phyloP scores from a whole-genome alignment of 2,888 invertebrate species.

The Metacarcinus magister region DNA sequence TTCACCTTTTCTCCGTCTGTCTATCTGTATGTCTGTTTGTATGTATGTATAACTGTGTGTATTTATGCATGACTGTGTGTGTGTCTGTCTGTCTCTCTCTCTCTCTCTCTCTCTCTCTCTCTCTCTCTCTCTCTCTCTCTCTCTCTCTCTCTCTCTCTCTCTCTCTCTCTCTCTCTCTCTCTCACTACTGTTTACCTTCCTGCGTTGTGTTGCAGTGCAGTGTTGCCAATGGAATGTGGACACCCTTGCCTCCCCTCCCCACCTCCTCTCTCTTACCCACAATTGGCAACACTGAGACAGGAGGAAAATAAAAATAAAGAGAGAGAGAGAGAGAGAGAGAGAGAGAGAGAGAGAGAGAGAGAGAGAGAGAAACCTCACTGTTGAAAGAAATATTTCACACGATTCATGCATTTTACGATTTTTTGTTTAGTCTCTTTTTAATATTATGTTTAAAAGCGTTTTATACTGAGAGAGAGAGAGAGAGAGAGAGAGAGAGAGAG shows the following conservation, averaged over 20 bases:
- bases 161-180: not conserved
- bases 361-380: too few relatives aligned
- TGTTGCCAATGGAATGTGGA: not conserved
- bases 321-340: not conserved
- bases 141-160: not conserved
- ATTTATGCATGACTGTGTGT: not conserved
- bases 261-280: not conserved
- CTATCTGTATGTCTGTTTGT: not conserved
- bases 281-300: not conserved
- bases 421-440: not conserved
- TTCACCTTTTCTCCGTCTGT: not conserved
- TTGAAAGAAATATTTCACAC: not conserved
- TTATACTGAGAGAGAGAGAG: not conserved
- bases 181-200: not conserved
- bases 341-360: too few relatives aligned
- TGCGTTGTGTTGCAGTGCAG: not conserved
- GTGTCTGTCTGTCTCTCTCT: not conserved
- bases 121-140: not conserved
- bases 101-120: conserved; percentile 20
- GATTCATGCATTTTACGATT: not conserved
- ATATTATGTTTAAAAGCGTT: not conserved
- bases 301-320: not conserved
- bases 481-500: not conserved
- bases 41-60: not conserved
- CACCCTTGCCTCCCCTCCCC: not conserved